phyloP scores from a whole-genome alignment of 2,888 invertebrate species.

The Portevinia maculata region DNA sequence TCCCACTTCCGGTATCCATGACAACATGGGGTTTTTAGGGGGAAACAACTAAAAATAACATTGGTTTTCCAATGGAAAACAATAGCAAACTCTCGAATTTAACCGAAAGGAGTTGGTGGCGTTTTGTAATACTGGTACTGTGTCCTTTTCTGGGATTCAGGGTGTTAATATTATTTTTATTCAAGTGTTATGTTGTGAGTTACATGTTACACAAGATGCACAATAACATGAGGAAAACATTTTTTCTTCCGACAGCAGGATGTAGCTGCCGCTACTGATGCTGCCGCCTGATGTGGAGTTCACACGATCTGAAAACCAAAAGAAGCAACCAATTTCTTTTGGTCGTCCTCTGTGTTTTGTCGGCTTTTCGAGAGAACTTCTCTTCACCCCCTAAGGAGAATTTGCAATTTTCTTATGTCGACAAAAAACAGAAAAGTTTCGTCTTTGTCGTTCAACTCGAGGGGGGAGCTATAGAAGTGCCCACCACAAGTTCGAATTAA shows the following conservation, averaged over 20 bases:
- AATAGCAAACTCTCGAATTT: conserved; percentile 31
- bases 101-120: conserved; percentile 29
- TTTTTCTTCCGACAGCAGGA: conserved; percentile 26
- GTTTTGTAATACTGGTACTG: conserved; percentile 67
- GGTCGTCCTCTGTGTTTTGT: conserved; percentile 36
- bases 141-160: conserved; percentile 65
- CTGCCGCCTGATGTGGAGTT: conserved; percentile 60
- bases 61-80: conserved; percentile 65
- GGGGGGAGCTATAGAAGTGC: neutral
- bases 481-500: neutral
- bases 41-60: conserved; percentile 61
- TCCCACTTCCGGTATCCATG: conserved; percentile 41
- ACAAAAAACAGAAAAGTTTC: conserved; percentile 29
- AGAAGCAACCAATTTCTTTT: conserved; percentile 55
- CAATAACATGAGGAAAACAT: conserved; percentile 14
- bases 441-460: conserved; percentile 1
- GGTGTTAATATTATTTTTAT: conserved; percentile 72
- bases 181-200: conserved; percentile 65
- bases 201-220: conserved; percentile 56
- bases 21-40: conserved; percentile 7
- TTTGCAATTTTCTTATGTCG: conserved; percentile 49
- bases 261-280: no score
- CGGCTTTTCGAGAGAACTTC: conserved; percentile 51
- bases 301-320: conserved; percentile 60
- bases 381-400: conserved; percentile 14